These are phyloP conservation scores for Acholoe squamosa DNA, from an alignment of 2,888 invertebrate species.

Conservation along the genomic window DNA sequence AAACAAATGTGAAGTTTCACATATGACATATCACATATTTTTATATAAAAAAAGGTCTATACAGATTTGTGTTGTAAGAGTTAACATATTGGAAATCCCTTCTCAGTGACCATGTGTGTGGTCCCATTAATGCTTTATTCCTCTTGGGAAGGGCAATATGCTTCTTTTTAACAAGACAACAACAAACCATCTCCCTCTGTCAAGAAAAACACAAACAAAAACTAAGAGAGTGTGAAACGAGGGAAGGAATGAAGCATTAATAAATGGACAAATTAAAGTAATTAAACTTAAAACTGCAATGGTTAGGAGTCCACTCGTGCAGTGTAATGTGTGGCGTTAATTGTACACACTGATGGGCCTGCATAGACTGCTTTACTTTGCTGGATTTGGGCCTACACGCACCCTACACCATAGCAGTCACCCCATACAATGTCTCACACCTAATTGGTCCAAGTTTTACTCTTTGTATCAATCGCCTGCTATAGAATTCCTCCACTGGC, in stretches of 20 bases:
- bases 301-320: neutral
- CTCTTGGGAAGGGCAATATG: too few species aligned
- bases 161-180: too few species aligned
- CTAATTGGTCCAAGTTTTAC: constrained; percentile 36
- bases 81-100: too few species aligned
- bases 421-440: neutral
- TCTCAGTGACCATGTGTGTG: too few species aligned
- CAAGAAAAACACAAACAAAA: neutral
- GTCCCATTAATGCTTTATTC: too few species aligned
- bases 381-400: neutral
- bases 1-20: too few species aligned
- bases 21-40: too few species aligned
- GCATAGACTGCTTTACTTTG: neutral
- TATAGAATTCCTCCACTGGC: constrained; percentile 35
- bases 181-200: too few species aligned
- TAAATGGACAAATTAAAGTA: constrained; percentile 31
- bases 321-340: neutral
- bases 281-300: constrained; percentile 16
- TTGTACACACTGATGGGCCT: neutral
- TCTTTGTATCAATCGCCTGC: constrained; percentile 28
- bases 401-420: constrained; percentile 7
- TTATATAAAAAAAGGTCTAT: too few species aligned
- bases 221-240: constrained; percentile 7
- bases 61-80: too few species aligned
- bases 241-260: constrained; percentile 18